A percentile compares a stretch with the other conserved stretches of the same genome.
Conservation (phyloP, 37 sponge, comb jelly and placozoan species). For the Bolinopsis microptera region DNA sequence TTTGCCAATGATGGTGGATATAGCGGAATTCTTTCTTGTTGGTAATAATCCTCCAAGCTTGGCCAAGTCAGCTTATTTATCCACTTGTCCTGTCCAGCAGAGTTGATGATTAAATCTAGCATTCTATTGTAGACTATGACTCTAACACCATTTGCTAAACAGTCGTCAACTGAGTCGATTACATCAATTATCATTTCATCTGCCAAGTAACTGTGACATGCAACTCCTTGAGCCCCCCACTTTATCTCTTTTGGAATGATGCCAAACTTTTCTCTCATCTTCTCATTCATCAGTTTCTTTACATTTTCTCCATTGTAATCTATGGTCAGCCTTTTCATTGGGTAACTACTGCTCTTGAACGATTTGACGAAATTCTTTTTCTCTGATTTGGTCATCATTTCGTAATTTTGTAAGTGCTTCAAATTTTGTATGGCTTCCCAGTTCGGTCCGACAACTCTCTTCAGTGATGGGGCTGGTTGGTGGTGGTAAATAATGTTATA, state of each 20-base stretch:
- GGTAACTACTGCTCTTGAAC: too few relatives aligned
- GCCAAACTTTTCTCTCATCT: slow-evolving; percentile 64
- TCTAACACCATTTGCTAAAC: background rate
- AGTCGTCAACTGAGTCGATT: slow-evolving; percentile 65
- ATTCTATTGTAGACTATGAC: slow-evolving; percentile 59
- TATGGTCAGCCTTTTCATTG: slow-evolving; percentile 17
- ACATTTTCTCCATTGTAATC: slow-evolving; percentile 64
- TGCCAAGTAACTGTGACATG: background rate
- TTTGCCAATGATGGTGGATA: slow-evolving; percentile 17
- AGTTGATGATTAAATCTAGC: slow-evolving; percentile 60
- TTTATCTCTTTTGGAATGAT: background rate
- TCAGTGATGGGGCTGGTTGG: slow-evolving; percentile 41
- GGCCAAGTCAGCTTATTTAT: slow-evolving; percentile 51
- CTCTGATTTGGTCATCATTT: too few relatives aligned
- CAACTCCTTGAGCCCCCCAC: slow-evolving; percentile 25
- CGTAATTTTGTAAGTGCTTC: too few relatives aligned
- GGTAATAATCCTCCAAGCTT: background rate
- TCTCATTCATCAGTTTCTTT: slow-evolving; percentile 41
- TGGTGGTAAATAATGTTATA: slow-evolving; percentile 59
- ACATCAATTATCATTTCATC: slow-evolving; percentile 64
- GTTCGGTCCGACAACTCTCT: background rate
- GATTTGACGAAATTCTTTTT: background rate
- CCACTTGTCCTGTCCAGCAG: slow-evolving; percentile 63
- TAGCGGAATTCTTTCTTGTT: background rate
- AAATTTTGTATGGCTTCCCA: background rate